Evolutionary conservation across 1,140 invertebrate species (phyloP).

Genomic region (Pararge aegeria): DNA sequence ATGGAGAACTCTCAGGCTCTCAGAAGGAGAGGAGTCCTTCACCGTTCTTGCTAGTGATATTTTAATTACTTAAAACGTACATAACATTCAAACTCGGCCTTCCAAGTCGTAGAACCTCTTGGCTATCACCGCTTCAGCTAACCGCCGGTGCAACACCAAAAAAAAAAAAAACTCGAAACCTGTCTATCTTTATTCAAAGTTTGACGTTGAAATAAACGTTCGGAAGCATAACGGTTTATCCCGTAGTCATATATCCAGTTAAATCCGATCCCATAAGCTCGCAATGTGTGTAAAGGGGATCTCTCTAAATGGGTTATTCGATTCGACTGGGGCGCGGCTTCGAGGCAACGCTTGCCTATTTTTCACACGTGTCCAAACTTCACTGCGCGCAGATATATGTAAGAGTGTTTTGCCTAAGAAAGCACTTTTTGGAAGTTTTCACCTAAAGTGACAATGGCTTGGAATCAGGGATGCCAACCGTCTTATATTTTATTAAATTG

Average conservation of each 20-base stretch:
- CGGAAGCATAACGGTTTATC: not conserved
- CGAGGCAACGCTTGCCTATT: not conserved
- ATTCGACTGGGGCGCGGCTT: not conserved
- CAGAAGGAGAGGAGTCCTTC: too few relatives aligned
- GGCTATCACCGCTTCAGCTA: too few relatives aligned
- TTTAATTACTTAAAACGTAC: too few relatives aligned
- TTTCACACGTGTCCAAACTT: slow-evolving; percentile 4
- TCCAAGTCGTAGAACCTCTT: too few relatives aligned
- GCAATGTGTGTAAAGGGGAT: not conserved
- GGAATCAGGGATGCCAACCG: not conserved
- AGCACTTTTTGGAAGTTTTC: slow-evolving; percentile 1
- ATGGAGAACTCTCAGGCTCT: too few relatives aligned
- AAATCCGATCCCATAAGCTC: not conserved
- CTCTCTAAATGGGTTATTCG: not conserved
- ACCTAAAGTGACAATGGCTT: slow-evolving; percentile 3
- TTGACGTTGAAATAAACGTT: too few relatives aligned
- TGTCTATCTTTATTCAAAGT: too few relatives aligned
- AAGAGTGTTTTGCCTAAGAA: slow-evolving; percentile 3
- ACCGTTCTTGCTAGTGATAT: too few relatives aligned
- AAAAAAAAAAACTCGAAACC: too few relatives aligned
- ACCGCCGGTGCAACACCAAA: too few relatives aligned
- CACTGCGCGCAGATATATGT: slow-evolving; percentile 2
- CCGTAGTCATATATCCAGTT: not conserved
- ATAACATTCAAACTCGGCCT: too few relatives aligned
- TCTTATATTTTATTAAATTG: too few relatives aligned